These are phyloP conservation scores for Prochilodus magdalenae DNA, from an alignment of 2,113 vertebrate species.

Conservation along the genomic window DNA sequence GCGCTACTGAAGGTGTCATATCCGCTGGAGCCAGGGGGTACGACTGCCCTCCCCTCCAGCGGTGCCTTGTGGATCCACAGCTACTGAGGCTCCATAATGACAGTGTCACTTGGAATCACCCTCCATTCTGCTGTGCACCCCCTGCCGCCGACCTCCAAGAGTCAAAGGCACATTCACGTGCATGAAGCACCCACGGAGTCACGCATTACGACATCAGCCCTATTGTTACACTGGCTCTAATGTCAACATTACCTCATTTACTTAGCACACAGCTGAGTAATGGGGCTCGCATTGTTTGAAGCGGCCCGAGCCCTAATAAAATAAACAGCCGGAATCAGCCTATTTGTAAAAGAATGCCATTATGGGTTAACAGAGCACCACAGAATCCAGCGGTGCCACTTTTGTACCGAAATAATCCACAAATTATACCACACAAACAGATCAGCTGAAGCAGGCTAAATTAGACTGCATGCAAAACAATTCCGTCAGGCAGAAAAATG, in stretches of 20 bases:
- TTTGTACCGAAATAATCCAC: constrained; percentile 15
- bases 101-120: constrained; percentile 43
- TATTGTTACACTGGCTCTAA: constrained; percentile 25
- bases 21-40: neutral
- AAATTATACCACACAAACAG: neutral
- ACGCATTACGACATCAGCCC: constrained; percentile 26
- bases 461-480: neutral
- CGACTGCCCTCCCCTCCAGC: constrained; percentile 11
- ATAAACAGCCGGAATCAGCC: constrained; percentile 21
- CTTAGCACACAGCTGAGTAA: constrained; percentile 18
- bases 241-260: constrained; percentile 47
- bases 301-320: constrained; percentile 11
- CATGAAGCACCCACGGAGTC: constrained; percentile 56
- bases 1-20: constrained; percentile 21
- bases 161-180: constrained; percentile 63
- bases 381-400: neutral
- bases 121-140: constrained; percentile 14
- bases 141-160: constrained; percentile 48
- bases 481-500: neutral
- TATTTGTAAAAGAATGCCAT: constrained; percentile 10
- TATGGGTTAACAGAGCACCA: neutral
- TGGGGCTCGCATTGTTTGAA: constrained; percentile 19
- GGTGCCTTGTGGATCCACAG: constrained; percentile 11
- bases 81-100: constrained; percentile 36
- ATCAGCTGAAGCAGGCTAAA: neutral